Evolutionary conservation across 2,888 invertebrate species (phyloP).

Genomic region (Drosophila testacea): DNA sequence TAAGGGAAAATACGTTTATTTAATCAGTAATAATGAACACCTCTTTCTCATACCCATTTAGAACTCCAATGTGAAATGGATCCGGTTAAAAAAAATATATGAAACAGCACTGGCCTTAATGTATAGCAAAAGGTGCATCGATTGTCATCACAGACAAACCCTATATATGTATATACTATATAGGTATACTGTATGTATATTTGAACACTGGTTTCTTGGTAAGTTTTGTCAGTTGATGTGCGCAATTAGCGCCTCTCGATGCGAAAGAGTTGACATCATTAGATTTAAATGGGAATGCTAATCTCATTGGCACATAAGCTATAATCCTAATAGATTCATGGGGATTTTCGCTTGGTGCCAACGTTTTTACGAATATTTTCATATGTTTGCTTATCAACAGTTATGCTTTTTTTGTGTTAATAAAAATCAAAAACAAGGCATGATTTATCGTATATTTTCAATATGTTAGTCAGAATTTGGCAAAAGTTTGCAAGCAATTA

Average conservation of each 20-base stretch:
- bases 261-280: slow-evolving; percentile 67
- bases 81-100: slow-evolving; percentile 12
- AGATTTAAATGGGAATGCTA: slow-evolving; percentile 35
- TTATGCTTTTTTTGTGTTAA: slow-evolving; percentile 15
- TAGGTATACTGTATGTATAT: background rate
- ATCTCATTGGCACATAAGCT: slow-evolving; percentile 33
- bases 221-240: slow-evolving; percentile 35
- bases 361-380: slow-evolving; percentile 20
- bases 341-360: slow-evolving; percentile 32
- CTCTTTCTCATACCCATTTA: slow-evolving; percentile 15
- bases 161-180: background rate
- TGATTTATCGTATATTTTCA: slow-evolving; percentile 57
- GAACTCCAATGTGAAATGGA: slow-evolving; percentile 10
- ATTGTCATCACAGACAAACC: slow-evolving; percentile 2
- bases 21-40: slow-evolving; percentile 51
- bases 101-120: slow-evolving; percentile 18
- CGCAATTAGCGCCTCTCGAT: slow-evolving; percentile 48
- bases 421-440: slow-evolving; percentile 34
- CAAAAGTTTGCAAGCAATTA: slow-evolving; percentile 24
- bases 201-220: background rate
- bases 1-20: slow-evolving; percentile 65
- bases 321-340: slow-evolving; percentile 9
- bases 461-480: slow-evolving; percentile 54
- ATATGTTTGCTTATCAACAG: slow-evolving; percentile 67
- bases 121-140: background rate